Percentiles rank a stretch among this genome's conserved stretches.
phyloP scores from a whole-genome alignment of 37 sponge, comb jelly and placozoan species.

The Petrosia ficiformis region DNA sequence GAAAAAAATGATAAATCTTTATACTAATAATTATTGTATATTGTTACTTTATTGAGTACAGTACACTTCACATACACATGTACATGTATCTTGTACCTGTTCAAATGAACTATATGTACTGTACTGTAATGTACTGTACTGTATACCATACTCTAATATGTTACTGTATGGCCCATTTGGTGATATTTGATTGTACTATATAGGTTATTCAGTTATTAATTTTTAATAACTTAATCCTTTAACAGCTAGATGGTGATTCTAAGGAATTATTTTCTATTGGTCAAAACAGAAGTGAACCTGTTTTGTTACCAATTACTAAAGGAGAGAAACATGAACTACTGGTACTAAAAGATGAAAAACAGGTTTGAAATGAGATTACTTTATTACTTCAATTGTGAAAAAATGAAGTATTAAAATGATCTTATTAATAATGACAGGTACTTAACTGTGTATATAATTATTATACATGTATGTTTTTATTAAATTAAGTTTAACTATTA shows the following conservation, averaged over 20 bases:
- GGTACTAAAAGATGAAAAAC: conserved; percentile 45
- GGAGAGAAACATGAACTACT: conserved; percentile 29
- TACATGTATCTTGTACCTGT: too few relatives aligned
- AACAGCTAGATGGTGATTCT: conserved; percentile 38
- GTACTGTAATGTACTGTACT: neutral
- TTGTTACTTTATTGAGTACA: too few relatives aligned
- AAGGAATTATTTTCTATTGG: conserved; percentile 68
- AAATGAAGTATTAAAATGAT: neutral
- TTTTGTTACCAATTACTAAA: conserved; percentile 25
- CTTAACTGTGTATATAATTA: too few relatives aligned
- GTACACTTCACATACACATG: too few relatives aligned
- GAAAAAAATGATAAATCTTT: too few relatives aligned
- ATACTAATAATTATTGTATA: too few relatives aligned
- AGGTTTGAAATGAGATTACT: conserved; percentile 4
- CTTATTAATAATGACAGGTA: too few relatives aligned
- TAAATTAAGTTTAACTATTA: neutral
- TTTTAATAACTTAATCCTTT: conserved; percentile 8
- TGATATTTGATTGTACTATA: neutral
- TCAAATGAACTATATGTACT: too few relatives aligned
- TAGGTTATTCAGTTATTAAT: neutral
- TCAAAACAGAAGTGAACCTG: conserved; percentile 37
- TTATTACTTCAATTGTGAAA: neutral
- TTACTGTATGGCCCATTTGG: neutral
- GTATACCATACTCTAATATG: neutral
- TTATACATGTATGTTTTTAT: neutral